Percentiles rank a stretch among this genome's conserved stretches.
phyloP scores from a whole-genome alignment of 2,113 vertebrate genomes.

The Eolophus roseicapilla region DNA sequence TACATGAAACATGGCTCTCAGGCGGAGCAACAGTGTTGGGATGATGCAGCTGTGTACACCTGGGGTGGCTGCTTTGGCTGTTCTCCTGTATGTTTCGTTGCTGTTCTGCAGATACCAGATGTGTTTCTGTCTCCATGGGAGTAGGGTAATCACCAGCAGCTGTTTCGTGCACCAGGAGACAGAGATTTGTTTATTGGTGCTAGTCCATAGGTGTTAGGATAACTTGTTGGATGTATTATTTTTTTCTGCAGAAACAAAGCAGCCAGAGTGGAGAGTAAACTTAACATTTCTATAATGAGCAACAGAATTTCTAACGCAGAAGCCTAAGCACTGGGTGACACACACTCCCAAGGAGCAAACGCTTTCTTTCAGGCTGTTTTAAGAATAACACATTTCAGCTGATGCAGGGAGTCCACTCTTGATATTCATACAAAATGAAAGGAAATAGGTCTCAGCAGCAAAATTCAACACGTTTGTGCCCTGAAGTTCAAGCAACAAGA shows the following conservation, averaged over 20 bases:
- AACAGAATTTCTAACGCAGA: background rate
- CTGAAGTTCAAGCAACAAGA: background rate
- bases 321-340: background rate
- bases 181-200: slow-evolving; percentile 4
- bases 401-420: background rate
- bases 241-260: background rate
- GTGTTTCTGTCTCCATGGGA: slow-evolving; percentile 22
- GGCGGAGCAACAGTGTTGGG: background rate
- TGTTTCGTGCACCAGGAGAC: slow-evolving; percentile 4
- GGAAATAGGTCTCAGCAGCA: background rate
- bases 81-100: background rate
- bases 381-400: background rate
- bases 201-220: background rate
- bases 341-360: background rate
- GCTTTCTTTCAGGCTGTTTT: background rate
- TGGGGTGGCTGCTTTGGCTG: background rate
- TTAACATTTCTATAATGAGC: background rate
- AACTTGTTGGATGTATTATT: background rate
- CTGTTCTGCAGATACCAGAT: slow-evolving; percentile 27
- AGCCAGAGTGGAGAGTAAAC: background rate
- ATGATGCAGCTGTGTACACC: background rate
- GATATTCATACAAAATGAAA: background rate
- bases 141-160: slow-evolving; percentile 50
- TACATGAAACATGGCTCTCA: background rate
- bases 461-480: background rate